A percentile compares a stretch with the other conserved stretches of the same genome.
Conservation (phyloP, 1,140 invertebrate species). For the Drosophila sp. region DNA sequence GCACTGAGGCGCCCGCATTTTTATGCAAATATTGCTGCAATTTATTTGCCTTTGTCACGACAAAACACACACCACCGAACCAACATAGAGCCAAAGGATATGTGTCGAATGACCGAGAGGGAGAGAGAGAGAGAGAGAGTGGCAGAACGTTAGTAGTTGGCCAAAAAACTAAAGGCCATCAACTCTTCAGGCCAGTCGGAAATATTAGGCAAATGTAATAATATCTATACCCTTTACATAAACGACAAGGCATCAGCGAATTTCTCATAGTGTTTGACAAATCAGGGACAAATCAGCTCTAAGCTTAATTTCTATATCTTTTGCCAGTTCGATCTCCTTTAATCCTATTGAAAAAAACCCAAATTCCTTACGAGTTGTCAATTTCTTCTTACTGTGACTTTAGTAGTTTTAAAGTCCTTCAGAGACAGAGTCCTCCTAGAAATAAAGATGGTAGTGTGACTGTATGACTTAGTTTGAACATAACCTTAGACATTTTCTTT, state of each 20-base stretch:
- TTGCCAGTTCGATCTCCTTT: too few species aligned
- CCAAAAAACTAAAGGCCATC: constrained; percentile 47
- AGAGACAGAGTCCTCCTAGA: too few species aligned
- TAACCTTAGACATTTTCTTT: constrained; percentile 12
- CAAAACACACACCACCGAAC: constrained; percentile 31
- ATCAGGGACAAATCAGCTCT: too few species aligned
- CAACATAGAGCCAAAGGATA: constrained; percentile 32
- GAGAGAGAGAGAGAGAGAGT: constrained; percentile 5
- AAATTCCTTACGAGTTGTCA: too few species aligned
- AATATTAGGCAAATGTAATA: constrained; percentile 69
- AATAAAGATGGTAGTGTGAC: background rate
- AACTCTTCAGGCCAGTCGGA: constrained; percentile 56
- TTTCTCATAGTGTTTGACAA: background rate
- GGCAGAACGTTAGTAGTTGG: constrained; percentile 9
- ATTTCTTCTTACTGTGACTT: too few species aligned
- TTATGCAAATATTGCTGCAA: constrained; percentile 77
- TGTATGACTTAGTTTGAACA: background rate
- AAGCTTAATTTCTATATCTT: too few species aligned
- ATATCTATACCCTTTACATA: constrained; percentile 58
- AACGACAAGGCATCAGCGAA: background rate
- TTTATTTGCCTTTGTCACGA: constrained; percentile 79
- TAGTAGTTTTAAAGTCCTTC: too few species aligned
- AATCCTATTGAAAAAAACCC: too few species aligned
- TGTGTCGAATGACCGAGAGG: constrained; percentile 4
- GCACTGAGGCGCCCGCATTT: constrained; percentile 63